Base-by-base conservation (phyloP, 2,888 invertebrate genomes). In the Venusia cambrica region DNA sequence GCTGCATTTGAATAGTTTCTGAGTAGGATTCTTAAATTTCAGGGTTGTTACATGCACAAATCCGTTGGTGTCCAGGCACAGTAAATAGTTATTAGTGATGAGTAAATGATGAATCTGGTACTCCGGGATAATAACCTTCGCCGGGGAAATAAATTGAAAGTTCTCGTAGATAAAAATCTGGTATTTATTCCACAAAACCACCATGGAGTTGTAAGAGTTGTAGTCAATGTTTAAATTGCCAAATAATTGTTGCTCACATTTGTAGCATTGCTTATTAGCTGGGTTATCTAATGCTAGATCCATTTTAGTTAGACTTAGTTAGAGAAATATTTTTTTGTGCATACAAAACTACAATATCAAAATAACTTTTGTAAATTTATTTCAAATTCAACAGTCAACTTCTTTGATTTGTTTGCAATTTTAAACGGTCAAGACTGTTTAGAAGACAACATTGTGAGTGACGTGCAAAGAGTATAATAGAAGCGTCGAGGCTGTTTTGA, bases 111-210 rank as follows among this genome's bases (percentile, higher is more conserved):
- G 38, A 30, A 80, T 60, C 45, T 62, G 59, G 26, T 75, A 83
- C 19, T 70, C 73, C 0, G 78, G 73, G 4, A 52, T 39, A 10
- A 77, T 52, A 29, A 48, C 44, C 45, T 64, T 63, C 5, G 55
- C 48, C 3, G 46, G 29, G 27, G 30, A 46, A 5, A 67, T 54
- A 7, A 80, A 67, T 25, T 70, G 56, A 0, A 57, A 31, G 15
- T 68, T 55, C 38, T 74, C 67, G 37, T 77, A 79, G 3, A 80
- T 29, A 22, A 76, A 74, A 54, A 87, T 67, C 66, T 84, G 80
- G 54, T 70, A 77, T 48, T 68, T 77, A 56, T 83, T 84, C 84
- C 83, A 87, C 11, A 80, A 43, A 27, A 71, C 38, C 9, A 67
- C 33, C 33, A 54, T 56, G 2, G 54, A 51, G 35, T 54, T 71